These are phyloP conservation scores for Eupsilia transversa DNA, from an alignment of 2,888 invertebrate genomes.

Conservation along the genomic window DNA sequence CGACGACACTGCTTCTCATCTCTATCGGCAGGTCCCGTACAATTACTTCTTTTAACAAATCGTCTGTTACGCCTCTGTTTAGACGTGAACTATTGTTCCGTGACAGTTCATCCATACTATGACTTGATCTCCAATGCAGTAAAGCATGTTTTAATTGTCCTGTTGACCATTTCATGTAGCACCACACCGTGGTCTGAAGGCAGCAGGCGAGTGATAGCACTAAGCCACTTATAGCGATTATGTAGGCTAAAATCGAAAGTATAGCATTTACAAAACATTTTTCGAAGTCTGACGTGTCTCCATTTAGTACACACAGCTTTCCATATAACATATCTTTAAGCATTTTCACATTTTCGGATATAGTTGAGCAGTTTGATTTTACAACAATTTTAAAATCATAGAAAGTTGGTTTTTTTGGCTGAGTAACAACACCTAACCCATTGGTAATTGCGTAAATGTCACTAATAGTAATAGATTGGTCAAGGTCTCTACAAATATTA, in stretches of 20 bases:
- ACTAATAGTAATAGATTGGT: constrained; percentile 72
- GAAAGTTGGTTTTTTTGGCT: constrained; percentile 42
- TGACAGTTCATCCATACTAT: constrained; percentile 40
- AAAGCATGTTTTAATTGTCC: constrained; percentile 66
- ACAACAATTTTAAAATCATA: constrained; percentile 65
- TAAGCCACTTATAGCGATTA: constrained; percentile 70
- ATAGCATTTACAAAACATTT: constrained; percentile 73
- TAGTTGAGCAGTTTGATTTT: constrained; percentile 80
- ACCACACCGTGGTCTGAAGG: constrained; percentile 67
- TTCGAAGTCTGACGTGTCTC: constrained; percentile 70
- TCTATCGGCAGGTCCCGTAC: constrained; percentile 80
- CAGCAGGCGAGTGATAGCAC: constrained; percentile 73
- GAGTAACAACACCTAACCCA: constrained; percentile 74
- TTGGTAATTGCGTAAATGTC: constrained; percentile 81
- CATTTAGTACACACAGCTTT: constrained; percentile 69
- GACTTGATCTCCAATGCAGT: constrained; percentile 54
- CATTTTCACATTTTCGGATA: constrained; percentile 81
- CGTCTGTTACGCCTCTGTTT: constrained; percentile 73
- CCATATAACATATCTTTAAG: constrained; percentile 79
- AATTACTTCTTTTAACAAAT: constrained; percentile 80
- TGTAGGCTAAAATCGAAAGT: constrained; percentile 71
- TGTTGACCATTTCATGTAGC: constrained; percentile 66
- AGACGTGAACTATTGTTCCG: constrained; percentile 45
- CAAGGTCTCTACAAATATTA: constrained; percentile 81
- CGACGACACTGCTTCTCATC: constrained; percentile 75